Base-by-base conservation (phyloP, 2,888 invertebrate genomes). In the Tribolium freemani region DNA sequence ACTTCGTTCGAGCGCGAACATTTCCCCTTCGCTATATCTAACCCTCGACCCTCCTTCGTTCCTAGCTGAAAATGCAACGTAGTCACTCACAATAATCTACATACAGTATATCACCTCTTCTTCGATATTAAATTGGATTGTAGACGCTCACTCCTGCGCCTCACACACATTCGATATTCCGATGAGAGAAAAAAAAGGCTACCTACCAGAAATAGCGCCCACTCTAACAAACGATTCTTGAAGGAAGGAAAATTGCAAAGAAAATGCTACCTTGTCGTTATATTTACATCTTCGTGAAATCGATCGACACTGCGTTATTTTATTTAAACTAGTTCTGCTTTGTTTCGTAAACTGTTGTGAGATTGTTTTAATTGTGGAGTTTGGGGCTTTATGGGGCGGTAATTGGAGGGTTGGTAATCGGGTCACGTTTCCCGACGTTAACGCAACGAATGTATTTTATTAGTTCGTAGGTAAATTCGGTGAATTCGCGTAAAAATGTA, bases 381-480 rank as follows among this genome's bases (percentile, higher is more conserved):
- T 16, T 2, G 16, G 16, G 16, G 16, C 16, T 26, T 26, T 26
- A n/a, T n/a, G 26, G 26, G 38, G 38, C 8, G 38, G 5, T 38
- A 9, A 31, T 31, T 31, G 31, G 6, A 5, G 46, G 10, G 9
- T 11, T 54, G 6, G 54, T 11, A 57, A 4, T 57, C 57, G n/a
- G 13, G 11, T 30, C 57, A 57, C 57, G 57, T 13, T 11, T 26
- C n/a, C 38, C 38, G 16, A 8, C 38, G 53, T 57, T 57, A 57
- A 57, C 57, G 57, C 57, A 26, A n/a, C 57, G 57, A 57, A 53
- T 53, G 20, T 84, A 84, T 84, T 83, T 83, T 83, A 83, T 84
- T 83, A 82, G 81, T 80, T 79, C 81, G 82, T 82, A 81, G 80
- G 83, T 83, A 80, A 80, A 83, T 82, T 81, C 82, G 76, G 72